phyloP scores from a whole-genome alignment of 2,113 vertebrate species.

The Callionymus lyra region DNA sequence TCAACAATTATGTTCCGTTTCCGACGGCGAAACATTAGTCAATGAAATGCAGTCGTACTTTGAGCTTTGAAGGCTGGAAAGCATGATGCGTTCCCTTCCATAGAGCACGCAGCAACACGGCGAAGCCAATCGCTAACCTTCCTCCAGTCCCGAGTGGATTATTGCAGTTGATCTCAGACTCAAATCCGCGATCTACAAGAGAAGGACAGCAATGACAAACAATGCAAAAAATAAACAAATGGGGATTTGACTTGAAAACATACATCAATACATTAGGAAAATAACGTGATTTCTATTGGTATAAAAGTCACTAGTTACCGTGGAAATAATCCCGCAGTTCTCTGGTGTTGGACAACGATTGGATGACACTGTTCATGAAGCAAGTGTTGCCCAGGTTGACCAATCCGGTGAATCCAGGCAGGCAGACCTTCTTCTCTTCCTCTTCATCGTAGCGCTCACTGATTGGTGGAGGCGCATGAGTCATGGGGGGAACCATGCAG shows the following conservation, averaged over 20 bases:
- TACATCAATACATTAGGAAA: too few relatives aligned
- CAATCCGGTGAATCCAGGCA: constrained; percentile 89
- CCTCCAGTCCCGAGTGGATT: constrained; percentile 93
- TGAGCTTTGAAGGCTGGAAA: constrained; percentile 94
- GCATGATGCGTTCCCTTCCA: constrained; percentile 98
- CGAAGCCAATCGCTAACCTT: constrained; percentile 88
- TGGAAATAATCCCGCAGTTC: constrained; percentile 97
- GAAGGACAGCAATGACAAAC: neutral
- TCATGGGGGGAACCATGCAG: constrained; percentile 97
- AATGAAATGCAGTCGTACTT: constrained; percentile 64
- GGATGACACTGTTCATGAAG: constrained; percentile 99
- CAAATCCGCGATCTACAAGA: constrained; percentile 82
- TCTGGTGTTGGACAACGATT: constrained; percentile 93
- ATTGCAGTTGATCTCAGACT: constrained; percentile 91
- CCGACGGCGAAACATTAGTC: neutral
- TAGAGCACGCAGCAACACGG: constrained; percentile 83
- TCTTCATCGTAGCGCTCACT: constrained; percentile 82
- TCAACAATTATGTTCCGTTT: neutral
- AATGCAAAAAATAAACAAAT: neutral
- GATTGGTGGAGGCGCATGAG: constrained; percentile 74
- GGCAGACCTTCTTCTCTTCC: constrained; percentile 91
- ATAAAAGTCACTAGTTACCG: constrained; percentile 58
- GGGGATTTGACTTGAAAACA: too few relatives aligned
- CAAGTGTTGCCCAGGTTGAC: constrained; percentile 97
- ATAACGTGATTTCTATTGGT: neutral